Evolutionary conservation across 2,888 invertebrate species (phyloP), one percentile per base, ranked within the genome.

Genomic region (Rutpela maculata): DNA sequence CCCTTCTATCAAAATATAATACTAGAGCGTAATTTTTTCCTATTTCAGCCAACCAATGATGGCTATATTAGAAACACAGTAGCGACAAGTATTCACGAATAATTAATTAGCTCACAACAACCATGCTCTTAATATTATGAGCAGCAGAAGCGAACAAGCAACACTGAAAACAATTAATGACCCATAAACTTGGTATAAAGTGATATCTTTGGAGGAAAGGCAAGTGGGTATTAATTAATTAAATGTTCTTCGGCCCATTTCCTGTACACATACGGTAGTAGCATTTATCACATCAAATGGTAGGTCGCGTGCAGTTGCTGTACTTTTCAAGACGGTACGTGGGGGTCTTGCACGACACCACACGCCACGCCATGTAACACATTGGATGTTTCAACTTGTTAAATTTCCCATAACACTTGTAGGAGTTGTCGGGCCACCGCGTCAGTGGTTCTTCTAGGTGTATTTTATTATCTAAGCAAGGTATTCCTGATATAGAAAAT

Each of bases 201-300:
- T 62, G 67, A 22, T 55, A 55, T 67, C 55, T 67, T 67, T 26
- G 59, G 50, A 26, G 67, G 55, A 67, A 22, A 22, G 22, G n/a
- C 55, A 55, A 67, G 67, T 67, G 55, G 55, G 67, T 67, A 55
- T 55, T 67, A 67, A 67, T 67, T 67, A 67, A 67, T 67, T 55
- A 55, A 67, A 26, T 22, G 67, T 55, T 67, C 67, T 55, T 43
- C 38, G 56, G 50, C 18, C 57, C 35, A 35, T 35, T 35, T 69
- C 70, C 60, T 50, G 38, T 38, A 60, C n/a, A 60, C 60, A 70
- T 57, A 31, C 18, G 56, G 31, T 59, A 19, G 26, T 22, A 38
- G 31, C 43, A 31, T 72, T 72, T 72, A 72, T 72, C 50, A 62
- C 31, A 15, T n/a, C 55, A 17, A 72, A 50, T 31, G 50, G 56